Evolutionary conservation across 1,140 invertebrate species (phyloP).

Genomic region (Panulirus ornatus): DNA sequence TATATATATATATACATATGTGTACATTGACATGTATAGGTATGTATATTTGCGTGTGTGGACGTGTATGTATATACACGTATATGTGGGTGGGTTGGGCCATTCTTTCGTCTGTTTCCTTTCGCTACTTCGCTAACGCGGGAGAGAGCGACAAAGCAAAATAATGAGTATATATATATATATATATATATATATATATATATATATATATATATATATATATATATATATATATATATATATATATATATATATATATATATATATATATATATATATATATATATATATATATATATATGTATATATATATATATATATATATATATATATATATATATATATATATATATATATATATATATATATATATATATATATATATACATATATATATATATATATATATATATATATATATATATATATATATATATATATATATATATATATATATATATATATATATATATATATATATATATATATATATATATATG

Average conservation of each 20-base stretch:
- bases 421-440: conserved; percentile 41
- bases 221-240: neutral
- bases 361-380: conserved; percentile 32
- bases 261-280: conserved; percentile 21
- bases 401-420: conserved; percentile 33
- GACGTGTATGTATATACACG: too few species aligned
- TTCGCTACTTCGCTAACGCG: too few species aligned
- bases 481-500: conserved; percentile 17
- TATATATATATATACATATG: too few species aligned
- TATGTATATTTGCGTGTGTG: too few species aligned
- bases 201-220: too few species aligned
- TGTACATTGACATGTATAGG: too few species aligned
- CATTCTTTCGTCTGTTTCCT: too few species aligned
- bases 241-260: conserved; percentile 14
- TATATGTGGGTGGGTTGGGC: too few species aligned
- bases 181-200: too few species aligned
- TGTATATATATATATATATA: conserved; percentile 45
- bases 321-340: conserved; percentile 13
- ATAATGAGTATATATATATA: too few species aligned
- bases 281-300: conserved; percentile 44
- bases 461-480: conserved; percentile 12
- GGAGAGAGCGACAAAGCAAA: too few species aligned
- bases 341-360: conserved; percentile 8
- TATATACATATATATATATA: conserved; percentile 20
- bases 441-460: conserved; percentile 33